These are phyloP conservation scores for Tiliacea citrago DNA, from an alignment of 2,888 invertebrate genomes.

Conservation along the genomic window DNA sequence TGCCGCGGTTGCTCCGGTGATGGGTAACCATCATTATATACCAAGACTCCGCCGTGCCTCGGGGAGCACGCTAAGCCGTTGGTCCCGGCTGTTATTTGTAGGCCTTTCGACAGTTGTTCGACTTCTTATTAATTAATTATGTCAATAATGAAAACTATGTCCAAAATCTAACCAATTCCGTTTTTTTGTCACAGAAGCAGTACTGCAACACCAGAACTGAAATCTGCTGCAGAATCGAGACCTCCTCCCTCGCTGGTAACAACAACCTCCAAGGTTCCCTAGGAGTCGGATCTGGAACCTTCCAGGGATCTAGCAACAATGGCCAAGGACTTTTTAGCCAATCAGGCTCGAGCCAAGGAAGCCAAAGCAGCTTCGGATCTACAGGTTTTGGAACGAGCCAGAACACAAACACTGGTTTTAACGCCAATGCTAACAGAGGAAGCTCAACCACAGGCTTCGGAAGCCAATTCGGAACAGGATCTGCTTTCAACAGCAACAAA, in stretches of 20 bases:
- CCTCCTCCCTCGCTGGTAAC: constrained; percentile 74
- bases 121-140: too few species aligned
- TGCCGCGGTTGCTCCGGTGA: too few species aligned
- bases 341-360: constrained; percentile 50
- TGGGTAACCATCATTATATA: too few species aligned
- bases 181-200: constrained; percentile 84
- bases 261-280: constrained; percentile 76
- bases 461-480: constrained; percentile 53
- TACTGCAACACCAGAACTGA: constrained; percentile 87
- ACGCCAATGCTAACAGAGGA: constrained; percentile 47
- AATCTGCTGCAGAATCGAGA: constrained; percentile 87
- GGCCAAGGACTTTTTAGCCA: constrained; percentile 76
- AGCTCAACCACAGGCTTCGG: constrained; percentile 38
- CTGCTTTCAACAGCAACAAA: constrained; percentile 51
- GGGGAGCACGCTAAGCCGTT: too few species aligned
- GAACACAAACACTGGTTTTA: constrained; percentile 29
- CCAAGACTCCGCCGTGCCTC: too few species aligned
- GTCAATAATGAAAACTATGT: background rate
- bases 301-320: constrained; percentile 70
- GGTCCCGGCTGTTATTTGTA: too few species aligned
- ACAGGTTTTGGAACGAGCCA: constrained; percentile 43
- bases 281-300: constrained; percentile 79
- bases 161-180: constrained; percentile 11
- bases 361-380: constrained; percentile 54
- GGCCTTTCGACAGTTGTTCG: too few species aligned